These are phyloP conservation scores for Stigmatopora argus DNA, from an alignment of 2,113 vertebrate genomes.

Conservation along the genomic window DNA sequence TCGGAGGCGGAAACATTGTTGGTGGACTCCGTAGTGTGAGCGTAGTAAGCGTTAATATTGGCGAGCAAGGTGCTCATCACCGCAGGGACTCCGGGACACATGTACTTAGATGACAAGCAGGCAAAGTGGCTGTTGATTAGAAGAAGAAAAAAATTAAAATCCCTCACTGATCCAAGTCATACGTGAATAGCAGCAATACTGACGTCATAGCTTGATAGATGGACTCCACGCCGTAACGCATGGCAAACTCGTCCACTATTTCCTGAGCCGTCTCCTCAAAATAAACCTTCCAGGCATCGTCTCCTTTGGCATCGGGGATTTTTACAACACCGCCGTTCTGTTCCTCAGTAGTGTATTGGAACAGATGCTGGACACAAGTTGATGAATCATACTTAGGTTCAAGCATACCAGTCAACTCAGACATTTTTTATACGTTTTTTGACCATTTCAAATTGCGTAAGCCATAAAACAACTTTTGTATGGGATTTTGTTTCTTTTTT, in stretches of 20 bases:
- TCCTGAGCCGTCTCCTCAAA: slow-evolving; percentile 96
- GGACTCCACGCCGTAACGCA: slow-evolving; percentile 96
- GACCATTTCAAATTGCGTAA: too few species aligned
- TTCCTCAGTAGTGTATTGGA: slow-evolving; percentile 92
- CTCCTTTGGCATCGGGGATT: slow-evolving; percentile 94
- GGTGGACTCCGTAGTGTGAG: slow-evolving; percentile 90
- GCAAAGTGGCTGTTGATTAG: slow-evolving; percentile 83
- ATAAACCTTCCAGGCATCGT: slow-evolving; percentile 97
- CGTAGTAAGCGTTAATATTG: slow-evolving; percentile 98
- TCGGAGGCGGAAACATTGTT: slow-evolving; percentile 95
- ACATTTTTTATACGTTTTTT: too few species aligned
- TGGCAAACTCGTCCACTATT: slow-evolving; percentile 95
- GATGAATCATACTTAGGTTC: background rate
- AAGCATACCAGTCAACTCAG: background rate
- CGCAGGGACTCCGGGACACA: slow-evolving; percentile 93
- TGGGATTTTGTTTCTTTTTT: too few species aligned
- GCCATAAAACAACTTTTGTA: too few species aligned
- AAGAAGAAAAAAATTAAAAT: slow-evolving; percentile 7
- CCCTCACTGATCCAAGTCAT: background rate
- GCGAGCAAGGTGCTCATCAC: slow-evolving; percentile 97
- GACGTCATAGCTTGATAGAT: slow-evolving; percentile 99
- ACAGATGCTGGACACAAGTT: slow-evolving; percentile 78
- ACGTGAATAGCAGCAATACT: slow-evolving; percentile 48
- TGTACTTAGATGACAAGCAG: slow-evolving; percentile 97
- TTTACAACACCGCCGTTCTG: slow-evolving; percentile 90